Conservation (phyloP, 2,797 vertebrate species). For the Cephalopachus bancanus region DNA sequence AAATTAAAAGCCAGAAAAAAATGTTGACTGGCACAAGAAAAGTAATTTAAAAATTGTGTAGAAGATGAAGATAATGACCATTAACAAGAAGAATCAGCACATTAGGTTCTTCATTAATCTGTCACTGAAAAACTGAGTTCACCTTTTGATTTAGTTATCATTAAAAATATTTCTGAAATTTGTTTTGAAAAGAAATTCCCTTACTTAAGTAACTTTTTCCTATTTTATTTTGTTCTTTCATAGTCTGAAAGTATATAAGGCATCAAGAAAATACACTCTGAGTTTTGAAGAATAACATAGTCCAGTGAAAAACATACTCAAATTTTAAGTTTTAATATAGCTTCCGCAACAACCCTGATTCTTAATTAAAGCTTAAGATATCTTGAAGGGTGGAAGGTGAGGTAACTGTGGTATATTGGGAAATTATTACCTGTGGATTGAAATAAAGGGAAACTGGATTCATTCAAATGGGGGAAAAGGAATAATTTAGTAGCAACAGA, state of each 20-base stretch:
- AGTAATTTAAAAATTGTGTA: background rate
- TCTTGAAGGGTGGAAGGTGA: background rate
- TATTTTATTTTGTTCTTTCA: background rate
- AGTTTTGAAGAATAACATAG: background rate
- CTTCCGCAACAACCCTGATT: background rate
- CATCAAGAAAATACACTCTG: background rate
- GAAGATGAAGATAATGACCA: background rate
- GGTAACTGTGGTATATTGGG: too few species aligned
- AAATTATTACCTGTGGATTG: background rate
- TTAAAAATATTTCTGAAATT: background rate
- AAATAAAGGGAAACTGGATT: background rate
- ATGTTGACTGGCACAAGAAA: background rate
- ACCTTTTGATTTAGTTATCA: background rate
- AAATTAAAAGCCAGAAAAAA: conserved; percentile 14
- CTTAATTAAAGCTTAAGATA: background rate
- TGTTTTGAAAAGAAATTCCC: background rate
- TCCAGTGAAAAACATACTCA: background rate
- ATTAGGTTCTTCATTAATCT: background rate
- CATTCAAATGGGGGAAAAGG: background rate
- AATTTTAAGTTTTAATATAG: background rate
- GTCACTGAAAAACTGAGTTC: background rate
- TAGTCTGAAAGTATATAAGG: background rate
- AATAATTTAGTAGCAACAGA: background rate
- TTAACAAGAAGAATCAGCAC: background rate
- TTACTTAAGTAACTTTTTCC: background rate